Conservation (phyloP, 2,113 vertebrate species). For the Lophius piscatorius region DNA sequence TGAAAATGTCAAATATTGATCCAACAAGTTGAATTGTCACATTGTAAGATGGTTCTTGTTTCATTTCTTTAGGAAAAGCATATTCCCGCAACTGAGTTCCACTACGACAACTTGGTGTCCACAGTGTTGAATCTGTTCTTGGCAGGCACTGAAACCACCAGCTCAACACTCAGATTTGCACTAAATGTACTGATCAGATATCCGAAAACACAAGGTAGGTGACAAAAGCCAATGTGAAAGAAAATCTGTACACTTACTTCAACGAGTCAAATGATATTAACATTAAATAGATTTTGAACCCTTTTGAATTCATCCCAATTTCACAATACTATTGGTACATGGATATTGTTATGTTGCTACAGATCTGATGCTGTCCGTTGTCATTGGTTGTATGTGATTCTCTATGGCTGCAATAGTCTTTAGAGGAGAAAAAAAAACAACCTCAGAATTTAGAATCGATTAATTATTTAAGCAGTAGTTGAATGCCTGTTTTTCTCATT, state of each 20-base stretch:
- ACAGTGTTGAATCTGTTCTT: conserved; percentile 75
- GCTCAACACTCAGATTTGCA: conserved; percentile 74
- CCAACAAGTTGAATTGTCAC: background rate
- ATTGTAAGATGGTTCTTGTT: background rate
- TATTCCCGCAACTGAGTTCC: conserved; percentile 69
- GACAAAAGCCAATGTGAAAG: background rate
- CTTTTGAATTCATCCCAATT: too few relatives aligned
- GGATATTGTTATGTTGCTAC: background rate
- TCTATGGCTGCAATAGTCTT: too few relatives aligned
- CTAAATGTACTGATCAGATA: conserved; percentile 76
- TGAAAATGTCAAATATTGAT: background rate
- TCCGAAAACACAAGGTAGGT: conserved; percentile 73
- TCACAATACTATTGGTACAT: too few relatives aligned
- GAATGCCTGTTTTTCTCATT: background rate
- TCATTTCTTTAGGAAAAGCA: conserved; percentile 64
- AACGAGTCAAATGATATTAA: background rate
- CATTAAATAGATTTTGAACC: background rate
- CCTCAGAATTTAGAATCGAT: too few relatives aligned
- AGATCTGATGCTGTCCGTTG: too few relatives aligned
- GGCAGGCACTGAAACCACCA: conserved; percentile 78
- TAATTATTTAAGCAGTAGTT: background rate
- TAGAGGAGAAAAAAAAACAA: too few relatives aligned
- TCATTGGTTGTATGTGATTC: too few relatives aligned
- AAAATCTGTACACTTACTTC: background rate
- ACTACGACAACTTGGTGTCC: conserved; percentile 69